Percentiles rank a stretch among this genome's conserved stretches.
Conservation (phyloP, 2,797 vertebrate genomes). For the Pseudochirops cupreus region DNA sequence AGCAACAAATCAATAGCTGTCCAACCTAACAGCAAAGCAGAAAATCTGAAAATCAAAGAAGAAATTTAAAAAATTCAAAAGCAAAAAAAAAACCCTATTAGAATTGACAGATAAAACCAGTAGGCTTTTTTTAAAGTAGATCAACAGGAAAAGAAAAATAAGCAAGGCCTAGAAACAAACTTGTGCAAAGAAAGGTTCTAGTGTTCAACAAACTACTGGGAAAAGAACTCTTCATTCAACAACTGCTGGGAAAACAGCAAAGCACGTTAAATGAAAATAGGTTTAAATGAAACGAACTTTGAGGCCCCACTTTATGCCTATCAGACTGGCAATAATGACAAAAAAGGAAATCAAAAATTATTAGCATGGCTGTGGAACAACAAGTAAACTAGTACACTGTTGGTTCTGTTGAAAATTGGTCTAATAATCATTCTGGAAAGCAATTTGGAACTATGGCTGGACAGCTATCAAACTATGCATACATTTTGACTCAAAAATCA, state of each 20-base stretch:
- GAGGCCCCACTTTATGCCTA: not conserved
- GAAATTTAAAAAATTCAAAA: not conserved
- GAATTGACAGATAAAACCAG: not conserved
- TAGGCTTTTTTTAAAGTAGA: not conserved
- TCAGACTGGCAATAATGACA: not conserved
- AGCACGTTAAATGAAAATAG: not conserved
- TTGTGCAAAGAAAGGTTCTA: not conserved
- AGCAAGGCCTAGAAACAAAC: not conserved
- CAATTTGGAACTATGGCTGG: not conserved
- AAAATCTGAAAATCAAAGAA: not conserved
- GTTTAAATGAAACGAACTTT: not conserved
- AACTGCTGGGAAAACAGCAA: not conserved
- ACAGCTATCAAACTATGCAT: not conserved
- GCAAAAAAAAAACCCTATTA: not conserved
- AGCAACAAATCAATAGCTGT: not conserved
- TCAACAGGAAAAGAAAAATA: not conserved
- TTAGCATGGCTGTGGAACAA: not conserved
- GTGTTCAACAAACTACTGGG: not conserved
- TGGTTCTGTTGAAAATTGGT: not conserved
- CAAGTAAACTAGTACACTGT: not conserved
- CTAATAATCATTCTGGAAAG: not conserved
- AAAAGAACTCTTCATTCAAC: not conserved
- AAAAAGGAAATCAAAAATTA: not conserved
- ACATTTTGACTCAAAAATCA: not conserved
- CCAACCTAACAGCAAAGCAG: not conserved